phyloP scores from a whole-genome alignment of 2,888 invertebrate species.

The Dryomyza anilis region DNA sequence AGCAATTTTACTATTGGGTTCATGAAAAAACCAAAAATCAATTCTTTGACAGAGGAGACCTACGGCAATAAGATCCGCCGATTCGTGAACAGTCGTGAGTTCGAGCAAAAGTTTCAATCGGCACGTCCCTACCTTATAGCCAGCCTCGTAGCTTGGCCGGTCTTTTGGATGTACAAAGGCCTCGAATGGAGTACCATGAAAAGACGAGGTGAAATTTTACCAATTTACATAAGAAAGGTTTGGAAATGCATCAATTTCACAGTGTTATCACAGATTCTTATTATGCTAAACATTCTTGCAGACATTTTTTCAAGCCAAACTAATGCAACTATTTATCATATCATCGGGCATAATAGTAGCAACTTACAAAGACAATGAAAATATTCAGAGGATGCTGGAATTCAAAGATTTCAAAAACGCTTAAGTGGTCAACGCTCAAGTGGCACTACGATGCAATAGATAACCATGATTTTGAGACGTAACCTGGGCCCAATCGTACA shows the following conservation, averaged over 20 bases:
- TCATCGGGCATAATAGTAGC: slow-evolving; percentile 35
- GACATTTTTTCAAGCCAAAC: slow-evolving; percentile 49
- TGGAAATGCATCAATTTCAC: background rate
- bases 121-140: slow-evolving; percentile 41
- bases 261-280: background rate
- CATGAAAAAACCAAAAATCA: background rate
- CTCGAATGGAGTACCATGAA: slow-evolving; percentile 39
- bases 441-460: background rate
- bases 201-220: slow-evolving; percentile 30
- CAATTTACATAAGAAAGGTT: slow-evolving; percentile 37
- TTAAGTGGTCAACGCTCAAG: too few relatives aligned
- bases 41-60: background rate
- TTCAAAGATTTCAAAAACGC: too few relatives aligned
- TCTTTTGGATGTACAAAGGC: slow-evolving; percentile 46
- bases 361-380: slow-evolving; percentile 13
- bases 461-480: too few relatives aligned
- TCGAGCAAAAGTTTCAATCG: background rate
- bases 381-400: slow-evolving; percentile 2
- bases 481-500: too few relatives aligned
- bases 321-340: slow-evolving; percentile 45
- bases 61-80: too few relatives aligned
- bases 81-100: background rate
- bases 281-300: slow-evolving; percentile 22
- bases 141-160: slow-evolving; percentile 45
- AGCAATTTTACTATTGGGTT: too few relatives aligned